These are phyloP conservation scores for Cecropterus lyciades DNA, from an alignment of 1,140 invertebrate species.

Conservation along the genomic window DNA sequence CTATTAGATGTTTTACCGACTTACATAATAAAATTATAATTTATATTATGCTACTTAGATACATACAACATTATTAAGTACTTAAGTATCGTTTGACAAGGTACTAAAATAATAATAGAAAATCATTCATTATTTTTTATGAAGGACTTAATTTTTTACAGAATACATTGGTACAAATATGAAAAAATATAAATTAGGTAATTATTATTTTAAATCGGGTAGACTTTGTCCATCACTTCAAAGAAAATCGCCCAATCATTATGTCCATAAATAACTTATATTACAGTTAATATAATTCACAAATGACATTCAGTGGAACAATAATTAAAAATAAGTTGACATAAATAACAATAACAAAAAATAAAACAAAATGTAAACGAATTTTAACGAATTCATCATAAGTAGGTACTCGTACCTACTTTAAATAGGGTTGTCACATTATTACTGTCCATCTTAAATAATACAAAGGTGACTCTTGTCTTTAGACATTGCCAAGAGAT, in stretches of 20 bases:
- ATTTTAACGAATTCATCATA: slow-evolving; percentile 37
- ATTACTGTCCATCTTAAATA: neutral
- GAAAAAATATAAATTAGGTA: slow-evolving; percentile 21
- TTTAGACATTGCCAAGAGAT: slow-evolving; percentile 16
- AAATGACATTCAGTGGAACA: slow-evolving; percentile 28
- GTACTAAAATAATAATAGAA: neutral
- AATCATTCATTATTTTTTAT: neutral
- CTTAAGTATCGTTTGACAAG: neutral
- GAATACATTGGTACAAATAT: slow-evolving; percentile 20
- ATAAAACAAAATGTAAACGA: slow-evolving; percentile 24
- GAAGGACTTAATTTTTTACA: neutral
- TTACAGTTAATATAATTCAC: slow-evolving; percentile 21
- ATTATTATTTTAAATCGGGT: slow-evolving; percentile 9
- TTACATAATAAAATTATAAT: neutral
- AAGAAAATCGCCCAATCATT: slow-evolving; percentile 11
- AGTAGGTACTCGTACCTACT: no score
- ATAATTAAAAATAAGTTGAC: slow-evolving; percentile 49
- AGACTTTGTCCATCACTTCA: slow-evolving; percentile 36
- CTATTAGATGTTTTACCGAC: no score
- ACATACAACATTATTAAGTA: neutral
- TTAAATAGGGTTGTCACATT: neutral
- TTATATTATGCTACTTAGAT: neutral
- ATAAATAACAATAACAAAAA: slow-evolving; percentile 69
- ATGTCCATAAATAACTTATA: slow-evolving; percentile 38
- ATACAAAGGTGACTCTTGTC: no score